These are phyloP conservation scores for Diabrotica undecimpunctata DNA, from an alignment of 1,140 invertebrate species.

Conservation along the genomic window DNA sequence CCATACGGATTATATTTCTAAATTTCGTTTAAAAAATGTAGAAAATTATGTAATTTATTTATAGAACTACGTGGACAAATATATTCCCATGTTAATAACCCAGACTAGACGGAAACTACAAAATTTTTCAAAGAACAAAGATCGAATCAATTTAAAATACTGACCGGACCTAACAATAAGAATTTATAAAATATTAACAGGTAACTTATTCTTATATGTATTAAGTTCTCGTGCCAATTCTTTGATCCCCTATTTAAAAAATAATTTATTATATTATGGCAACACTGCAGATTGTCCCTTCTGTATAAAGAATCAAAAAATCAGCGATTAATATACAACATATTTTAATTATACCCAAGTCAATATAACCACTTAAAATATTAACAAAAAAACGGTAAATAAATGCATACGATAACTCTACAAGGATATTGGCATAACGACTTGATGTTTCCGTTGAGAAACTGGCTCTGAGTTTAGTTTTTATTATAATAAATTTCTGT, in stretches of 20 bases:
- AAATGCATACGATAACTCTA: too few species aligned
- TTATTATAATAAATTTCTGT: too few species aligned
- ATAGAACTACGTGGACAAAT: neutral
- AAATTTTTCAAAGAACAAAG: neutral
- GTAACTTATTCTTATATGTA: neutral
- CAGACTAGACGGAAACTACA: slow-evolving; percentile 4
- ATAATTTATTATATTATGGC: slow-evolving; percentile 19
- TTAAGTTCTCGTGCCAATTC: slow-evolving; percentile 9
- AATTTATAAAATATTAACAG: neutral
- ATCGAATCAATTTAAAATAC: neutral
- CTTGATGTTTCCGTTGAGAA: too few species aligned
- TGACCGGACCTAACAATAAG: slow-evolving; percentile 6
- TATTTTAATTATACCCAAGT: neutral
- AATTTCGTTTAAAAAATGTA: neutral
- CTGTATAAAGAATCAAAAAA: slow-evolving; percentile 14
- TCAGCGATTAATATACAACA: slow-evolving; percentile 6
- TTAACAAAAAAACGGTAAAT: too few species aligned
- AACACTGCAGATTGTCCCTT: slow-evolving; percentile 10
- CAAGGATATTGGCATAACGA: too few species aligned
- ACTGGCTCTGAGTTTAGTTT: too few species aligned
- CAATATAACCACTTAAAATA: too few species aligned
- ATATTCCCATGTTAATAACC: neutral
- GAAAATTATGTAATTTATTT: neutral
- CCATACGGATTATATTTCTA: neutral
- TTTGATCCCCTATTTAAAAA: slow-evolving; percentile 8